A percentile compares a stretch with the other conserved stretches of the same genome.
Evolutionary conservation across 2,113 vertebrate species (phyloP).

Genomic region (Pangasianodon gigas): DNA sequence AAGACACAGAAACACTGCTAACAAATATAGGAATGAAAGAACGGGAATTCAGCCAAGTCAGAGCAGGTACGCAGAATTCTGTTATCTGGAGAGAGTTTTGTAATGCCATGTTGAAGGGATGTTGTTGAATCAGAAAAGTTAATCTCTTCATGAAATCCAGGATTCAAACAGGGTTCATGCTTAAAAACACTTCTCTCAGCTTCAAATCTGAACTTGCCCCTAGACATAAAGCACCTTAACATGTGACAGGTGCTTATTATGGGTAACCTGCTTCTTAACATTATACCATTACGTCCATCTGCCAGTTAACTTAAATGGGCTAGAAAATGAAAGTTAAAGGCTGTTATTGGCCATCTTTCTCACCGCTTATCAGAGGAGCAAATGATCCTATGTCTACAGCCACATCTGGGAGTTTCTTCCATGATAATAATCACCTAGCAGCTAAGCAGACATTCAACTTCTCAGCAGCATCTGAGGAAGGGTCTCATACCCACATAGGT

Average conservation of each 20-base stretch:
- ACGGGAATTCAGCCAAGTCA: constrained; percentile 13
- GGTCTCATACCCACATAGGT: neutral
- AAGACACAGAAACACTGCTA: constrained; percentile 20
- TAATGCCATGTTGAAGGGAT: neutral
- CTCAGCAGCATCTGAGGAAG: neutral
- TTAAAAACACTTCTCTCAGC: neutral
- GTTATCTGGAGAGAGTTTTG: neutral
- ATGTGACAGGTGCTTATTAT: neutral
- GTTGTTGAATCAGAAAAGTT: neutral
- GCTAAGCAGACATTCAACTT: neutral
- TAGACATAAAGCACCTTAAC: neutral
- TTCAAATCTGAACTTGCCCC: neutral
- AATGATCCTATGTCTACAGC: neutral
- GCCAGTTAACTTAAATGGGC: neutral
- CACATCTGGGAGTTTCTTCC: neutral
- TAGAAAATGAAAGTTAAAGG: neutral
- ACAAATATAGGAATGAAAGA: constrained; percentile 9
- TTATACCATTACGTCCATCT: neutral
- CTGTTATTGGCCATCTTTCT: neutral
- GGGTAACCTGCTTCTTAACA: neutral
- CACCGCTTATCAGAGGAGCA: neutral
- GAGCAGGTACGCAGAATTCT: constrained; percentile 10
- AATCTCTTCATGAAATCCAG: neutral
- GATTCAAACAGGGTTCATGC: neutral
- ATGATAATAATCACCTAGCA: neutral